Percentiles rank a stretch among this genome's conserved stretches.
Conservation (phyloP, 2,113 vertebrate species). For the Miniopterus natalensis region DNA sequence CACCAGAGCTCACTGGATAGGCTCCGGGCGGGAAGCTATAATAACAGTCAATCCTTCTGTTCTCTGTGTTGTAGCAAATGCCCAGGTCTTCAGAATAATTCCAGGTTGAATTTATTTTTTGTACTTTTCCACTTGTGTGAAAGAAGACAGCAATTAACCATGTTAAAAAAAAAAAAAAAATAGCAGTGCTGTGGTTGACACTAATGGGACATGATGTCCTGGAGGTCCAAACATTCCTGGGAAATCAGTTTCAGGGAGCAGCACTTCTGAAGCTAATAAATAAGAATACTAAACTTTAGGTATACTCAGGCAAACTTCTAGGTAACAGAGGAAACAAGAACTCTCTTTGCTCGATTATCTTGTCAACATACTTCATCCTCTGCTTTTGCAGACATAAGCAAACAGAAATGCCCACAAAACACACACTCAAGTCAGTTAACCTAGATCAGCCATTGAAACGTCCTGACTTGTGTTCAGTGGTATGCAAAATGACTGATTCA, state of each 20-base stretch:
- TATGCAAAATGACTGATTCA: not conserved
- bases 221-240: not conserved
- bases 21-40: not conserved
- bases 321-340: not conserved
- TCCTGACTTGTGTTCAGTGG: not conserved
- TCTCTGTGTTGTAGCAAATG: not conserved
- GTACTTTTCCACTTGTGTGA: not conserved
- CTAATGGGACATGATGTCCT: not conserved
- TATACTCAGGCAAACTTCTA: not conserved
- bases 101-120: not conserved
- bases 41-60: not conserved
- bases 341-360: not conserved
- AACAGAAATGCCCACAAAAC: not conserved
- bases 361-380: not conserved
- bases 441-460: not conserved
- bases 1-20: not conserved
- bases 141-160: conserved; percentile 9
- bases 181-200: not conserved
- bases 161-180: not conserved
- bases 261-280: not conserved
- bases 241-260: not conserved
- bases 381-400: not conserved
- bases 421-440: not conserved
- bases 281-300: not conserved
- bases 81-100: not conserved